Percentiles rank a stretch among this genome's conserved stretches.
phyloP scores from a whole-genome alignment of 2,113 vertebrate genomes.

The Notothenia rossii region DNA sequence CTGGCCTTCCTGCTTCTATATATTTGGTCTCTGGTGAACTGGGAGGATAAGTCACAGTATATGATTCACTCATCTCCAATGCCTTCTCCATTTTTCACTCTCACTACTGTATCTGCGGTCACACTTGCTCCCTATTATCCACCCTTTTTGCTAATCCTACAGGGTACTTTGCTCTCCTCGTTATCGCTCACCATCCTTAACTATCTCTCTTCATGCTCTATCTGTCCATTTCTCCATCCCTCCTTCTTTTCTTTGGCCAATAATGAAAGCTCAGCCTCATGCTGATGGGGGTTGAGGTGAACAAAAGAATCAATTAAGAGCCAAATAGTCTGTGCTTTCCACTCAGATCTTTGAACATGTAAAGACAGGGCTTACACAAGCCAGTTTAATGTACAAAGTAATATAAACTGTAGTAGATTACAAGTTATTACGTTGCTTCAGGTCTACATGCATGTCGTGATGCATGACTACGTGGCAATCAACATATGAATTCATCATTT shows the following conservation, averaged over 20 bases:
- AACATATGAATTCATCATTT: too few relatives aligned
- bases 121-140: slow-evolving; percentile 68
- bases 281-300: slow-evolving; percentile 49
- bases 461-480: too few relatives aligned
- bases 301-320: slow-evolving; percentile 69
- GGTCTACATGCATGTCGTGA: neutral
- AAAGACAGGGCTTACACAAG: neutral
- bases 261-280: slow-evolving; percentile 58
- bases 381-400: slow-evolving; percentile 14
- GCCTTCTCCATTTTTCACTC: slow-evolving; percentile 62
- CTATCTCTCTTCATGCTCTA: slow-evolving; percentile 68
- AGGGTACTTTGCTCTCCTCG: slow-evolving; percentile 67
- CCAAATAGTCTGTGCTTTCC: slow-evolving; percentile 22
- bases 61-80: slow-evolving; percentile 71
- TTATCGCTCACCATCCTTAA: slow-evolving; percentile 64
- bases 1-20: slow-evolving; percentile 65
- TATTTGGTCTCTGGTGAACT: slow-evolving; percentile 61
- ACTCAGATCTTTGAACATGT: slow-evolving; percentile 32
- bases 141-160: slow-evolving; percentile 75
- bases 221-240: slow-evolving; percentile 45
- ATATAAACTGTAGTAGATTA: neutral
- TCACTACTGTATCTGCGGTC: slow-evolving; percentile 49
- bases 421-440: neutral
- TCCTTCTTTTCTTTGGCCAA: slow-evolving; percentile 32
- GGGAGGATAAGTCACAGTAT: slow-evolving; percentile 77